Evolutionary conservation across 2,888 invertebrate species (phyloP), one percentile per base, ranked within the genome.

Genomic region (Deilephila elpenor): DNA sequence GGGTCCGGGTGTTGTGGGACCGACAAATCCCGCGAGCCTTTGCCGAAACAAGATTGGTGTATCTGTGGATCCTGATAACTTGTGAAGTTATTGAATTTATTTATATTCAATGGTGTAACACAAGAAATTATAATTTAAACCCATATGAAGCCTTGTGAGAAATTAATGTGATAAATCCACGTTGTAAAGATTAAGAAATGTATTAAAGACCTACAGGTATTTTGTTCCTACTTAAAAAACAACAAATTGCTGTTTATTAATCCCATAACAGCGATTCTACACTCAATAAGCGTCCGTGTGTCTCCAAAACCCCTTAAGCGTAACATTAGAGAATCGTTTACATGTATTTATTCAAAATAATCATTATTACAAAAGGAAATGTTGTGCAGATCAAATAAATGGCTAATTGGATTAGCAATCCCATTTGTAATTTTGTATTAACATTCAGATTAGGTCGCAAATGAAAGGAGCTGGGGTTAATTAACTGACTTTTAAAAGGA

Each of bases 271-370:
- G 3, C 72, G 53, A 74, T 20, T 19, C 5, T 72, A 34, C 8
- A 37, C 71, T 25, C 19, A 71, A 61, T 77, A 71, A 25, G 3
- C 3, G 0, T 59, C 76, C 80, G 72, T 84, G 74, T 80, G 59
- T 76, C 71, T 34, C 37, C 14, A 1, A 37, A 73, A 75, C 73
- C 64, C 75, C 74, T 78, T 75, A 80, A 79, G 76, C 74, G 76
- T 82, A 82, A 83, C 81, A 76, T 77, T 79, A 79, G 79, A 73
- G 81, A 83, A 85, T 83, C 82, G 83, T 84, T 87, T 84, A 84
- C 86, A 85, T 87, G 81, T 82, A 86, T 87, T 87, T 86, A 87
- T 83, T 84, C 78, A 80, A 81, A 86, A 79, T 79, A 79, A 78
- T 82, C 77, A 78, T 82, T 83, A 80, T 80, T 81, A 79, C 78